Percentiles rank a stretch among this genome's conserved stretches.
phyloP scores from a whole-genome alignment of 1,140 invertebrate species.

The Proctacanthus coquilletti region DNA sequence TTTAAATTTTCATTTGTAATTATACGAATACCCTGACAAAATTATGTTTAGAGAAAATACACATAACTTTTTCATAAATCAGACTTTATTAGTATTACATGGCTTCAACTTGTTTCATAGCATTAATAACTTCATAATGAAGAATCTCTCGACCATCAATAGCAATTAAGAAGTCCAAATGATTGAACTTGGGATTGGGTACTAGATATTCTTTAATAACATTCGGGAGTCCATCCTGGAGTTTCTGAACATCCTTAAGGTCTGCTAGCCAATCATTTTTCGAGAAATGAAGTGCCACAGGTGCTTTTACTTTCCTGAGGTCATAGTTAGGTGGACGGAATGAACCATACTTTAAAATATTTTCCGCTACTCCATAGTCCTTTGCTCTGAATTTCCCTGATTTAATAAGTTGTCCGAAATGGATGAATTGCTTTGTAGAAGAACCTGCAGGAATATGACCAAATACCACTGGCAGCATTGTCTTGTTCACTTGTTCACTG shows the following conservation, averaged over 20 bases:
- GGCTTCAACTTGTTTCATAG: conserved; percentile 4
- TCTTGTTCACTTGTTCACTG: conserved; percentile 34
- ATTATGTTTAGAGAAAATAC: conserved; percentile 34
- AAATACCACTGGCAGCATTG: conserved; percentile 47
- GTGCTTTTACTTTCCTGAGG: conserved; percentile 35
- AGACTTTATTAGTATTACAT: conserved; percentile 41
- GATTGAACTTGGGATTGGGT: conserved; percentile 27
- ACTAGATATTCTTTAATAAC: conserved; percentile 21
- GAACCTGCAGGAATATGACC: conserved; percentile 56
- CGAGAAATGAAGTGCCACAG: conserved; percentile 41
- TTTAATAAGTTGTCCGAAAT: conserved; percentile 40
- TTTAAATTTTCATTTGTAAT: too few species aligned
- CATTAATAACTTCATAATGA: conserved; percentile 20
- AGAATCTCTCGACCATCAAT: conserved; percentile 26
- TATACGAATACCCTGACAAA: conserved; percentile 22
- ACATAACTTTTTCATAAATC: too few species aligned
- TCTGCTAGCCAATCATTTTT: conserved; percentile 37
- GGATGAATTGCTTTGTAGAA: conserved; percentile 50
- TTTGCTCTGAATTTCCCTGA: conserved; percentile 25
- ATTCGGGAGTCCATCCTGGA: conserved; percentile 26
- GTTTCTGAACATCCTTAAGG: conserved; percentile 22
- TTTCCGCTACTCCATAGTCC: conserved; percentile 22
- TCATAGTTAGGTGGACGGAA: conserved; percentile 39
- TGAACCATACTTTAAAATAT: conserved; percentile 24
- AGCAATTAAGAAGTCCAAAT: conserved; percentile 34